phyloP scores from a whole-genome alignment of 2,113 vertebrate genomes.

The Cyanoliseus patagonus region DNA sequence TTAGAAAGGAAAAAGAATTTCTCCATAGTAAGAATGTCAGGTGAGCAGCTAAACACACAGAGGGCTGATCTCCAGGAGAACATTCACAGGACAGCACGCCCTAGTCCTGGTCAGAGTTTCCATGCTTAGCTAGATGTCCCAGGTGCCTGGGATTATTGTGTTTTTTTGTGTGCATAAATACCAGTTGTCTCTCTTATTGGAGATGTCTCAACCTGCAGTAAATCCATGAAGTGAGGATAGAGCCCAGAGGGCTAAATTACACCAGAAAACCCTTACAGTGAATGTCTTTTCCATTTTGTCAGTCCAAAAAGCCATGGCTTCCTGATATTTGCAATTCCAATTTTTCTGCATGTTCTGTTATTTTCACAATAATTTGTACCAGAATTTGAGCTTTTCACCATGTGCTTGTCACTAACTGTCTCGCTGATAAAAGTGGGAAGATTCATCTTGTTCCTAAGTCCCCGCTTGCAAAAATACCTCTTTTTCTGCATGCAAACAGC shows the following conservation, averaged over 20 bases:
- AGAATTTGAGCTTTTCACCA: constrained; percentile 57
- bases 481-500: constrained; percentile 59
- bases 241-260: background rate
- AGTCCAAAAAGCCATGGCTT: background rate
- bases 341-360: constrained; percentile 15
- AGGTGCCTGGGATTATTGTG: background rate
- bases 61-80: constrained; percentile 28
- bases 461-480: constrained; percentile 65
- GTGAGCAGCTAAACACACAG: constrained; percentile 34
- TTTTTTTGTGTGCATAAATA: background rate
- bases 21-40: background rate
- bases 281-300: background rate
- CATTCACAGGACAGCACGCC: background rate
- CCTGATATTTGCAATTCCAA: background rate
- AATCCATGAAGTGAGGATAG: background rate
- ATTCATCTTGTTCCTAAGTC: constrained; percentile 61
- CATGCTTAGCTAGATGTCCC: background rate
- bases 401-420: constrained; percentile 53
- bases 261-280: background rate
- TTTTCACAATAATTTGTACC: constrained; percentile 44
- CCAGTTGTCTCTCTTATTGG: background rate
- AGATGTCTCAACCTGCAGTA: background rate
- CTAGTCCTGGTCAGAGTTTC: background rate
- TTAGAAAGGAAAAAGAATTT: constrained; percentile 38
- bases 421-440: constrained; percentile 60